Base-by-base conservation (phyloP, 2,797 vertebrate genomes). In the Oceanodroma leucorhoa region DNA sequence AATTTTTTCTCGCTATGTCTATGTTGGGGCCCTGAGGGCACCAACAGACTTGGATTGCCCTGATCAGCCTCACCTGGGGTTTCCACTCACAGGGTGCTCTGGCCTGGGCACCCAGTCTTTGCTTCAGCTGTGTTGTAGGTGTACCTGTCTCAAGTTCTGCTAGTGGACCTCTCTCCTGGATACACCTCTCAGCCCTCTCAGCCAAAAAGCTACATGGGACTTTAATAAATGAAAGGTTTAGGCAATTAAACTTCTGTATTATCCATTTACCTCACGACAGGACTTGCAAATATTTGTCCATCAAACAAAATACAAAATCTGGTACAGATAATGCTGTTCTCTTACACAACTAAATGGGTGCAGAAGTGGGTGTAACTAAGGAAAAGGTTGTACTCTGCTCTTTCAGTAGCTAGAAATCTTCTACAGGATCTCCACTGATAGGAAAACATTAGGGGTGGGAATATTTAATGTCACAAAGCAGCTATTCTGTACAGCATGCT, bases 221-320 rank as follows among this genome's bases (percentile, higher is more conserved):
- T 87, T 81, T 26, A 88, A 75, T 61, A 93, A 91, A 83, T 34
- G 13, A 91, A 84, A 83, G 38, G 54, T 89, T 93, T 94, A 72
- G 53, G 88, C 64, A 92, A 89, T 73, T 60, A 76, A 60, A 78
- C 50, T 84, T 51, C 24, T 26, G 60, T 65, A 92, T 87, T 95
- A 51, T 83, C 73, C 73, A 77, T 87, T 77, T 90, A 87, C 71
- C 83, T 91, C 93, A 95, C 14, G 5, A 89, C 70, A 91, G 85
- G 54, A 73, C 77, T 51, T 85, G 73, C 45, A 97, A 97, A 94
- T 95, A 94, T 96, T 97, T 96, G 94, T 73, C 83, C 46, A 51
- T 87, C 88, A 93, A 96, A 96, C 87, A 72, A 89, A 95, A 96
- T 83, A 91, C 34, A 95, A 89, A 84, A 94, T 70, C 83, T 72